Evolutionary conservation across 1,140 invertebrate genomes (phyloP).

Genomic region (Brachionus asplanchnoidis): DNA sequence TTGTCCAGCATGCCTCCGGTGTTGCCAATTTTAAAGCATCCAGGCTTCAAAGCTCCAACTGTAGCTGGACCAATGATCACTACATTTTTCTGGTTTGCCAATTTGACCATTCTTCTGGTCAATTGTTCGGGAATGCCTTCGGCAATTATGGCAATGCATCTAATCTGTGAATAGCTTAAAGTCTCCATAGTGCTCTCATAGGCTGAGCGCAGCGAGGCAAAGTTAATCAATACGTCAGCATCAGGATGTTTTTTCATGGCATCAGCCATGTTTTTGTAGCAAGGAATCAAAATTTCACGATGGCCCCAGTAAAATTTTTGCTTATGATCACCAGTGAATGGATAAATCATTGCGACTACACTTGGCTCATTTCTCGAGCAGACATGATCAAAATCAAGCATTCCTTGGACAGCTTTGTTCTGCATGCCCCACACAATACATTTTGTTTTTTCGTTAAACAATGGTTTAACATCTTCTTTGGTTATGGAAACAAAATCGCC

Average conservation of each 20-base stretch:
- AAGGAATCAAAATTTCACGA: slow-evolving; percentile 86
- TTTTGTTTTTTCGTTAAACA: slow-evolving; percentile 80
- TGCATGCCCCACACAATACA: slow-evolving; percentile 99
- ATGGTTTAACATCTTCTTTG: slow-evolving; percentile 36
- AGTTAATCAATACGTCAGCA: slow-evolving; percentile 94
- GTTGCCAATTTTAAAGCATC: slow-evolving; percentile 98
- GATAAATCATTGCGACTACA: slow-evolving; percentile 92
- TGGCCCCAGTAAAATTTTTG: slow-evolving; percentile 99
- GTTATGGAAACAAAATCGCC: not conserved
- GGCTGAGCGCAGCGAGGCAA: slow-evolving; percentile 92
- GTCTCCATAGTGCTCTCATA: slow-evolving; percentile 94
- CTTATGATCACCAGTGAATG: slow-evolving; percentile 94
- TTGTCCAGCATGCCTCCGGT: slow-evolving; percentile 99
- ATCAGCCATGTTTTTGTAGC: slow-evolving; percentile 92
- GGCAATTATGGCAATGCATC: slow-evolving; percentile 95
- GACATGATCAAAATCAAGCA: slow-evolving; percentile 98
- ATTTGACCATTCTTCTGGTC: slow-evolving; percentile 85
- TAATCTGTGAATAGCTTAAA: slow-evolving; percentile 77
- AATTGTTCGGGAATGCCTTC: slow-evolving; percentile 98
- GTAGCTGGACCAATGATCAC: slow-evolving; percentile 93
- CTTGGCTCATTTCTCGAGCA: slow-evolving; percentile 75
- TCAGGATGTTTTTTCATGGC: slow-evolving; percentile 90
- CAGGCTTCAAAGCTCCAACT: slow-evolving; percentile 87
- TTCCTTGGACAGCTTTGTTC: slow-evolving; percentile 83
- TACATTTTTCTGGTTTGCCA: slow-evolving; percentile 74